These are phyloP conservation scores for Camponotus fellah DNA, from an alignment of 2,888 invertebrate genomes.

Conservation along the genomic window DNA sequence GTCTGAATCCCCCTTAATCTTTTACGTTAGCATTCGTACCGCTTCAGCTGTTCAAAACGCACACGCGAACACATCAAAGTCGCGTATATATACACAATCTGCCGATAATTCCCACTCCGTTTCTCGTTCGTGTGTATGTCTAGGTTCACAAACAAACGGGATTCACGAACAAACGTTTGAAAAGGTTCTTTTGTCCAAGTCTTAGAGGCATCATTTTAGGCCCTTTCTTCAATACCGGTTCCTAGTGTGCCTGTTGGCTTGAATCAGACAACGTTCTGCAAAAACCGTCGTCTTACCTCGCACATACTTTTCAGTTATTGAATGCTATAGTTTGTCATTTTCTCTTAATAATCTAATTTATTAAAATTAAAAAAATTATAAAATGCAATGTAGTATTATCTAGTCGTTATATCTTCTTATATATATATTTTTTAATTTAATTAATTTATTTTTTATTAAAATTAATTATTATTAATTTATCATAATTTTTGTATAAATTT, in stretches of 20 bases:
- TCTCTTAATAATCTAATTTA: not conserved
- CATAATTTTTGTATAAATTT: not conserved
- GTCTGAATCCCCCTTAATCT: constrained; percentile 59
- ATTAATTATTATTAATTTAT: not conserved
- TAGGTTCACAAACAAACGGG: constrained; percentile 12
- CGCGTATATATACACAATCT: not conserved
- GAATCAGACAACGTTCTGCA: constrained; percentile 5
- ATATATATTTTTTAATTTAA: not conserved
- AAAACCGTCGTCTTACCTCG: not conserved
- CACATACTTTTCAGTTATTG: not conserved
- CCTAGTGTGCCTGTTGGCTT: constrained; percentile 4
- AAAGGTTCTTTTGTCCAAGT: constrained; percentile 51
- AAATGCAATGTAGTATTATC: not conserved
- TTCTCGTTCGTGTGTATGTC: not conserved
- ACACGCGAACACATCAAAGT: not conserved
- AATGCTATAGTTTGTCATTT: not conserved
- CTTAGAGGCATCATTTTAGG: constrained; percentile 45
- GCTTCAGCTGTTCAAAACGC: constrained; percentile 65
- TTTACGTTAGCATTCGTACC: constrained; percentile 67
- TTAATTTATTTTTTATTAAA: not conserved
- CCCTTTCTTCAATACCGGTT: constrained; percentile 30
- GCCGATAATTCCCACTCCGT: not conserved
- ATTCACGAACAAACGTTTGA: constrained; percentile 28
- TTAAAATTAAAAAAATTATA: constrained; percentile 17
- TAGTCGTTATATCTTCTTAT: not conserved